phyloP scores from a whole-genome alignment of 2,888 invertebrate genomes.

The Cabera pusaria region DNA sequence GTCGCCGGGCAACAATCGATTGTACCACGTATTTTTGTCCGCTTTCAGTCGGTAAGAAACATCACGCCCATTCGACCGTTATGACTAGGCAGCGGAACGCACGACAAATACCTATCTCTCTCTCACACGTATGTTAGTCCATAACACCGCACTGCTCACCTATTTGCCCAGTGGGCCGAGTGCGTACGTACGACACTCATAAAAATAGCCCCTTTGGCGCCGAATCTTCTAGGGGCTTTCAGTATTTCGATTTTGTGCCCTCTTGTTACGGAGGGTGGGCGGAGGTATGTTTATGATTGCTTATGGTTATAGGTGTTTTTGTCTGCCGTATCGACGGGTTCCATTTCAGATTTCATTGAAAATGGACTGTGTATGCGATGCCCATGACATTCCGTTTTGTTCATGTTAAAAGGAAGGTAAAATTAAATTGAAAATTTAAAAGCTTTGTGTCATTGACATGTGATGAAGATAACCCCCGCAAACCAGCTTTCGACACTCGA shows the following conservation, averaged over 20 bases:
- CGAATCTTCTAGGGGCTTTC: conserved; percentile 76
- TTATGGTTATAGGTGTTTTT: conserved; percentile 52
- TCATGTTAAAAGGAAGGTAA: too few species aligned
- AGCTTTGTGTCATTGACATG: conserved; percentile 2
- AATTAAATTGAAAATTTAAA: neutral
- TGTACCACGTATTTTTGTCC: conserved; percentile 82
- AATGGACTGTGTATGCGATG: conserved; percentile 13
- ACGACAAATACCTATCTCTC: conserved; percentile 69
- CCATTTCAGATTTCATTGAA: conserved; percentile 21
- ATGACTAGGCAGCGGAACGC: conserved; percentile 79
- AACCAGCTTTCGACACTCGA: conserved; percentile 49
- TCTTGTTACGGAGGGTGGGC: conserved; percentile 66
- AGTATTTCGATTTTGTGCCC: conserved; percentile 76
- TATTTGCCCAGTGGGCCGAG: conserved; percentile 79
- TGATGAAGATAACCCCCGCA: conserved; percentile 42
- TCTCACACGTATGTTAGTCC: conserved; percentile 70
- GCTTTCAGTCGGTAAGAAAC: conserved; percentile 81
- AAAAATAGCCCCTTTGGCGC: conserved; percentile 83
- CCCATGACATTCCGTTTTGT: conserved; percentile 1
- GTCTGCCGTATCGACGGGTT: conserved; percentile 29
- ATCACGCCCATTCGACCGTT: conserved; percentile 84
- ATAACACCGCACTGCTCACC: conserved; percentile 64
- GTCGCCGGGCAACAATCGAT: conserved; percentile 63
- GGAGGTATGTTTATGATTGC: conserved; percentile 59
- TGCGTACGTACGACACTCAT: conserved; percentile 81